Conservation (phyloP, 2,888 invertebrate species). For the Epinotia ramella region DNA sequence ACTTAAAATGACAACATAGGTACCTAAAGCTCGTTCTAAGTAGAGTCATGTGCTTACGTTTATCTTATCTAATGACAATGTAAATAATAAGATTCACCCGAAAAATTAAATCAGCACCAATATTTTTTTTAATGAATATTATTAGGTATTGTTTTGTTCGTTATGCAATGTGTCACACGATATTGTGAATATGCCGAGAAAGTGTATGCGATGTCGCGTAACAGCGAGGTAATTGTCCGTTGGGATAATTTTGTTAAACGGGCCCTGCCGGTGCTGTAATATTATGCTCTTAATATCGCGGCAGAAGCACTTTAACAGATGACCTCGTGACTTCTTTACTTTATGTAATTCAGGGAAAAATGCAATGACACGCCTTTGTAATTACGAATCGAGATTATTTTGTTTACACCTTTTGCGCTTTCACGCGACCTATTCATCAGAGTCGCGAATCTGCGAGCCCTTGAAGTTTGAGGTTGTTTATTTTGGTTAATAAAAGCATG, state of each 20-base stretch:
- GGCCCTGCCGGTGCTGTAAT: slow-evolving; percentile 51
- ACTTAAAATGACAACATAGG: neutral
- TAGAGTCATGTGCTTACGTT: neutral
- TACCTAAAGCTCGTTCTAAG: neutral
- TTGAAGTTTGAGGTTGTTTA: neutral
- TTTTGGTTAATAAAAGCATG: neutral
- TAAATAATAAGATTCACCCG: slow-evolving; percentile 24
- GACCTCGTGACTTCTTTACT: slow-evolving; percentile 22
- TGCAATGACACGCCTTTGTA: slow-evolving; percentile 13
- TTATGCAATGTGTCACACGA: slow-evolving; percentile 71
- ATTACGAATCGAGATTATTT: slow-evolving; percentile 18
- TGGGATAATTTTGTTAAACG: slow-evolving; percentile 58
- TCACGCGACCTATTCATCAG: slow-evolving; percentile 67
- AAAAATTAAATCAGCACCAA: slow-evolving; percentile 58
- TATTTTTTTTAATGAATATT: slow-evolving; percentile 49
- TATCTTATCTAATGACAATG: neutral
- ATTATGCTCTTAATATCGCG: slow-evolving; percentile 54
- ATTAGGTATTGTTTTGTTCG: slow-evolving; percentile 49
- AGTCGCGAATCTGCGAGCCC: neutral
- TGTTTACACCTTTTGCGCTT: slow-evolving; percentile 57
- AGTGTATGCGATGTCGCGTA: slow-evolving; percentile 58
- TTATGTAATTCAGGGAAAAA: slow-evolving; percentile 31
- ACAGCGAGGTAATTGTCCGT: slow-evolving; percentile 60
- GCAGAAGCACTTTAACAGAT: slow-evolving; percentile 37
- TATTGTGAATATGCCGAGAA: slow-evolving; percentile 67